A percentile compares a stretch with the other conserved stretches of the same genome.
Evolutionary conservation across 2,797 vertebrate genomes (phyloP).

Genomic region (Enteromius argenteus): DNA sequence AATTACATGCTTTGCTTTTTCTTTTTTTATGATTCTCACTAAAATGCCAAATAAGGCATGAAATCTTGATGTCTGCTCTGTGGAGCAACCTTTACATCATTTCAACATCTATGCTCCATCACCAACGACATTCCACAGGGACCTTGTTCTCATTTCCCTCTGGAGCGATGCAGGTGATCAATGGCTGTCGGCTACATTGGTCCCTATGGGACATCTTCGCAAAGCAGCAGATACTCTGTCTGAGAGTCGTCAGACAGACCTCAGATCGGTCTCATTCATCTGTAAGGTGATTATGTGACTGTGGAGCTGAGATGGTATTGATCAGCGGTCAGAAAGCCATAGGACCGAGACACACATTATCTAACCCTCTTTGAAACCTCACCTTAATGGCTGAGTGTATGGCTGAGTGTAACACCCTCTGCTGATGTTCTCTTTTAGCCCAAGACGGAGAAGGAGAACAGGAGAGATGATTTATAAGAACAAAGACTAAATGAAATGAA

Average conservation of each 20-base stretch:
- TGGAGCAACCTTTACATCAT: neutral
- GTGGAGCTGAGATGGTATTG: conserved; percentile 47
- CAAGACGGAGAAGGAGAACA: conserved; percentile 16
- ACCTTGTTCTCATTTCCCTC: conserved; percentile 7
- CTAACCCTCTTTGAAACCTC: conserved; percentile 20
- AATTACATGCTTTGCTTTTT: neutral
- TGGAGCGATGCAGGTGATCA: conserved; percentile 27
- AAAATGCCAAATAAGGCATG: neutral
- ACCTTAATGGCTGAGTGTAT: conserved; percentile 10
- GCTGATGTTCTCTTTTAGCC: neutral
- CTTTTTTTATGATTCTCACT: neutral
- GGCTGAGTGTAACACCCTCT: neutral
- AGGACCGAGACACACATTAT: conserved; percentile 30
- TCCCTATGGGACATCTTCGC: neutral
- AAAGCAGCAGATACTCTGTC: conserved; percentile 32
- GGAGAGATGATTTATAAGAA: conserved; percentile 8
- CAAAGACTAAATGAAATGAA: neutral
- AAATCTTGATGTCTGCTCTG: neutral
- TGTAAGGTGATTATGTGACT: conserved; percentile 43
- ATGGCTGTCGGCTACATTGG: conserved; percentile 5
- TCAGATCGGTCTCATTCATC: conserved; percentile 28
- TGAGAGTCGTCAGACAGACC: conserved; percentile 24
- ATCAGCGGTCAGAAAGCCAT: conserved; percentile 42
- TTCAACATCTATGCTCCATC: neutral
- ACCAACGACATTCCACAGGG: neutral